Conservation (phyloP, 2,888 invertebrate genomes). For the Melikaiella ostensackeni region DNA sequence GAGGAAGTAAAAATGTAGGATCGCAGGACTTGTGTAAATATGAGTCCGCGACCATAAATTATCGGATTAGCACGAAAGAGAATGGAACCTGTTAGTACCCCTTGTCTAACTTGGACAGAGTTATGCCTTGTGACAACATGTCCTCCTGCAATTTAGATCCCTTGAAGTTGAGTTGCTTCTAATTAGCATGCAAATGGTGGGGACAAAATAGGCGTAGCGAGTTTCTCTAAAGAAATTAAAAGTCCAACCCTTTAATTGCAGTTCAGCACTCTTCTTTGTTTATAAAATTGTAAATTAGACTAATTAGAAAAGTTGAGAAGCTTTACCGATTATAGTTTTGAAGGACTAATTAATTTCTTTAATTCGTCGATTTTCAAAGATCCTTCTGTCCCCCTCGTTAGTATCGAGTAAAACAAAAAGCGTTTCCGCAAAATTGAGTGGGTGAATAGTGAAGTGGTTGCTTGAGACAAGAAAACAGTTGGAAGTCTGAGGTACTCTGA, state of each 20-base stretch:
- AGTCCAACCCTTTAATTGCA: too few relatives aligned
- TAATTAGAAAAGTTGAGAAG: not conserved
- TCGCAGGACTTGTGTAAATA: not conserved
- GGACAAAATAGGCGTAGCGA: not conserved
- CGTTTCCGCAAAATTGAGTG: constrained; percentile 66
- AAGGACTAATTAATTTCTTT: constrained; percentile 6
- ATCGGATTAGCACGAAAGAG: constrained; percentile 9
- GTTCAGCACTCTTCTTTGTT: too few relatives aligned
- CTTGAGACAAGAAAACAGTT: constrained; percentile 7
- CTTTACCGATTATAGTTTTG: not conserved
- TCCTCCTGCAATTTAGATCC: not conserved
- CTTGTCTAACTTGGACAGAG: not conserved
- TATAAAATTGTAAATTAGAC: not conserved
- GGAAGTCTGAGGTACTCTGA: not conserved
- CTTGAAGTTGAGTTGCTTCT: constrained; percentile 6
- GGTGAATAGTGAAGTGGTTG: constrained; percentile 53
- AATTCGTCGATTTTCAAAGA: constrained; percentile 7
- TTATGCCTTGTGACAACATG: constrained; percentile 6
- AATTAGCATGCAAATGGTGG: not conserved
- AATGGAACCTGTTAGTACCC: not conserved
- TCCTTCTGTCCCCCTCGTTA: constrained; percentile 60
- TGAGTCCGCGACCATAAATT: not conserved
- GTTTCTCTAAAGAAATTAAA: not conserved
- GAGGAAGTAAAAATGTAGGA: not conserved
- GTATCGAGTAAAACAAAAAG: constrained; percentile 64